phyloP scores from a whole-genome alignment of 1,140 invertebrate species.

The Philotrypesis tridentata region DNA sequence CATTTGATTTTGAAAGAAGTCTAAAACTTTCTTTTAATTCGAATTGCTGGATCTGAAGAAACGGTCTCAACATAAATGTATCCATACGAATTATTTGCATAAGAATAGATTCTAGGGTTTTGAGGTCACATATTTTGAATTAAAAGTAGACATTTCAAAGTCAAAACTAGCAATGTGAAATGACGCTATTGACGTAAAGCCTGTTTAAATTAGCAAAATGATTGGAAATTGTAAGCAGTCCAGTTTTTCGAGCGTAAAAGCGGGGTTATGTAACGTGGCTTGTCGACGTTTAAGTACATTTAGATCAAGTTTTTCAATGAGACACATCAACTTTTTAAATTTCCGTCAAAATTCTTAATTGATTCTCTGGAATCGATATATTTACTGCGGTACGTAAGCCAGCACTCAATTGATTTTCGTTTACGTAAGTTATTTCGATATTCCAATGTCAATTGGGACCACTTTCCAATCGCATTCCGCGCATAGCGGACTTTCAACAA shows the following conservation, averaged over 20 bases:
- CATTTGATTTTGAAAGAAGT: not conserved
- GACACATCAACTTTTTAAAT: not conserved
- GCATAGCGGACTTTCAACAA: not conserved
- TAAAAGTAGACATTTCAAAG: not conserved
- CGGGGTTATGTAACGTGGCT: not conserved
- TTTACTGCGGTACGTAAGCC: too few relatives aligned
- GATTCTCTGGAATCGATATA: too few relatives aligned
- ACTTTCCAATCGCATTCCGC: not conserved
- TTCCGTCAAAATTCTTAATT: not conserved
- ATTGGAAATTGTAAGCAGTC: not conserved
- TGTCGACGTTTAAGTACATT: too few relatives aligned
- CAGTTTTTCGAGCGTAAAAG: too few relatives aligned
- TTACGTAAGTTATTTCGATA: conserved; percentile 6
- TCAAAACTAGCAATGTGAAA: too few relatives aligned
- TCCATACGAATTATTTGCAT: not conserved
- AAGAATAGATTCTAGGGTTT: not conserved
- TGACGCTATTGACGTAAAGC: too few relatives aligned
- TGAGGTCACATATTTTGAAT: conserved; percentile 6
- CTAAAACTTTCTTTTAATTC: not conserved
- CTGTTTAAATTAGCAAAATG: too few relatives aligned
- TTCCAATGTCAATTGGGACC: conserved; percentile 3
- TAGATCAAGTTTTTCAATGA: not conserved
- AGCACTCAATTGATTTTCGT: not conserved
- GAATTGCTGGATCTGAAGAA: not conserved
- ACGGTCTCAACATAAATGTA: not conserved